phyloP scores from a whole-genome alignment of 2,113 vertebrate species.

The Hystrix cristata region DNA sequence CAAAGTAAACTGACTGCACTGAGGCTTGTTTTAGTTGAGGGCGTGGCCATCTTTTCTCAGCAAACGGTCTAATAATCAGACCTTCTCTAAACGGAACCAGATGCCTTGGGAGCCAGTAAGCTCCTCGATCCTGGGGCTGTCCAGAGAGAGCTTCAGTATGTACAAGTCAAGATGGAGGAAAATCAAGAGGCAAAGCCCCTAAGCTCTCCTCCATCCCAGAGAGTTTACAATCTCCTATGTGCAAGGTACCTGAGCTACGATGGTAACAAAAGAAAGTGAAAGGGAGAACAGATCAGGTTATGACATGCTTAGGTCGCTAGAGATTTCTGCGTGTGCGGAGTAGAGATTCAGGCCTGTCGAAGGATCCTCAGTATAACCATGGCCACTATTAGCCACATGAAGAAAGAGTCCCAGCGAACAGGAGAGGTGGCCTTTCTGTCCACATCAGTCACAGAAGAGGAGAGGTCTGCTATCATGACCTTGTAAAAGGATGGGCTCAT shows the following conservation, averaged over 20 bases:
- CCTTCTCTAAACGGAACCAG: neutral
- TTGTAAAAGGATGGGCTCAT: neutral
- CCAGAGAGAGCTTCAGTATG: neutral
- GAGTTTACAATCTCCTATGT: neutral
- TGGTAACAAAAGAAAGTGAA: neutral
- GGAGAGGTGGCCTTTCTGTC: neutral
- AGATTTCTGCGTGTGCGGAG: neutral
- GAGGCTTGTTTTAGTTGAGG: conserved; percentile 26
- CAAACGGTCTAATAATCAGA: neutral
- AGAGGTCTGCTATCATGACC: neutral
- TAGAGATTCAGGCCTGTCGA: neutral
- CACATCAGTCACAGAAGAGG: neutral
- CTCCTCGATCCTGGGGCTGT: neutral
- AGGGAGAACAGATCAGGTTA: neutral
- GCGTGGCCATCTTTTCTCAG: neutral
- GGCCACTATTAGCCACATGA: neutral
- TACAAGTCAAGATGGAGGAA: neutral
- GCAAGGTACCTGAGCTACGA: neutral
- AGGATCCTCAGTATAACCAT: neutral
- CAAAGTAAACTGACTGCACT: neutral
- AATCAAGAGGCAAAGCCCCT: neutral
- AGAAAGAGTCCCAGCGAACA: neutral
- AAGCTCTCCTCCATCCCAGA: neutral
- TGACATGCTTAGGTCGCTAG: neutral
- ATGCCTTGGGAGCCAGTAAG: neutral